A percentile compares a stretch with the other conserved stretches of the same genome.
Conservation (phyloP, 23 tunicate genomes). For the Clavelina lepadiformis region DNA sequence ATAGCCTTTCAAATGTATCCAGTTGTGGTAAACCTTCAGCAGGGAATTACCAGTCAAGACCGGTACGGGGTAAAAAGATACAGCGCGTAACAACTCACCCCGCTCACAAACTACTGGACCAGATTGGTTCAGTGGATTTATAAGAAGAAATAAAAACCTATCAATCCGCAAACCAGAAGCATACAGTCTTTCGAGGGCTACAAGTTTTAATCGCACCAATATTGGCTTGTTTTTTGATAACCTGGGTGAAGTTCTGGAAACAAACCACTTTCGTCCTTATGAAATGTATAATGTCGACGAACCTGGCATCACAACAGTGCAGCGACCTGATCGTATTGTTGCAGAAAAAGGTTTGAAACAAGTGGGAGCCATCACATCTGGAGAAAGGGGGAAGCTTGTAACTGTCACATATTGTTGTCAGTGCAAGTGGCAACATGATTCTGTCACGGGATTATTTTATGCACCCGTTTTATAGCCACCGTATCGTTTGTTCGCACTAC, state of each 20-base stretch:
- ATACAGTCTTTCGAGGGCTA: constrained; percentile 11
- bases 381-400: constrained; percentile 25
- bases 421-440: constrained; percentile 24
- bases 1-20: too few species aligned
- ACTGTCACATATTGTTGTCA: constrained; percentile 14
- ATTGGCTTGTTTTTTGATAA: constrained; percentile 23
- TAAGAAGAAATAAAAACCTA: constrained; percentile 11
- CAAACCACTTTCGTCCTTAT: constrained; percentile 16
- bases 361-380: constrained; percentile 27
- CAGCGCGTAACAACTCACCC: too few species aligned
- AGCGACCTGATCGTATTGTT: constrained; percentile 16
- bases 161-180: constrained; percentile 19
- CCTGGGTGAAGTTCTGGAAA: constrained; percentile 3
- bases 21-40: too few species aligned
- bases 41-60: too few species aligned
- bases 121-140: constrained; percentile 11
- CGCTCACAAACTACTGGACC: constrained; percentile 17
- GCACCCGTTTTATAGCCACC: too few species aligned
- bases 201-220: constrained; percentile 19
- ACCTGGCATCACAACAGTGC: constrained; percentile 30
- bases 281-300: constrained; percentile 29
- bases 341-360: constrained; percentile 24
- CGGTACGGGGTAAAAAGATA: too few species aligned
- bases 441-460: too few species aligned
- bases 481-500: too few species aligned